phyloP scores from a whole-genome alignment of 2,113 vertebrate genomes.

The Hystrix cristata region DNA sequence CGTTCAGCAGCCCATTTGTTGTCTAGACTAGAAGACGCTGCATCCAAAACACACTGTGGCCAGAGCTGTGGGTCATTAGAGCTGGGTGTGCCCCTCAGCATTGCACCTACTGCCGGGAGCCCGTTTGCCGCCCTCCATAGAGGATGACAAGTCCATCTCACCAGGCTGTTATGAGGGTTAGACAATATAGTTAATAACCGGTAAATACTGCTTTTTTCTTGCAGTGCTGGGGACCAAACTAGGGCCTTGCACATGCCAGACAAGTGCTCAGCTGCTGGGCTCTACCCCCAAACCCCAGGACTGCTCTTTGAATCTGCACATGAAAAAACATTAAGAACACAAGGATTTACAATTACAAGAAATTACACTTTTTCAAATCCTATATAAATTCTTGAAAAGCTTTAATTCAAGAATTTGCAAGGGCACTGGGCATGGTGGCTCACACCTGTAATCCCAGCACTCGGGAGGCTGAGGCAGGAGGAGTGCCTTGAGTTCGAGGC shows the following conservation, averaged over 20 bases:
- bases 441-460: too few relatives aligned
- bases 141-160: background rate
- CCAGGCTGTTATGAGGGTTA: background rate
- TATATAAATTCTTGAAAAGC: slow-evolving; percentile 17
- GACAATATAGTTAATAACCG: background rate
- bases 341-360: background rate
- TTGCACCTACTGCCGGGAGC: background rate
- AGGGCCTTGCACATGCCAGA: background rate
- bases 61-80: background rate
- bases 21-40: background rate
- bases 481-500: too few relatives aligned
- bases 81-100: background rate
- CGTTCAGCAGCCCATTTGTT: background rate
- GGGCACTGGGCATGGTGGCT: too few relatives aligned
- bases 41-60: background rate
- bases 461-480: too few relatives aligned
- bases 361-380: background rate
- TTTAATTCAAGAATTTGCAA: slow-evolving; percentile 40
- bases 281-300: background rate
- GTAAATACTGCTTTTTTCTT: background rate
- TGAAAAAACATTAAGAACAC: background rate
- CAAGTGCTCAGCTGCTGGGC: background rate
- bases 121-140: background rate
- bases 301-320: background rate
- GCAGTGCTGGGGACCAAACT: background rate